Conservation (phyloP, 2,888 invertebrate species). For the Amphipyra berbera region DNA sequence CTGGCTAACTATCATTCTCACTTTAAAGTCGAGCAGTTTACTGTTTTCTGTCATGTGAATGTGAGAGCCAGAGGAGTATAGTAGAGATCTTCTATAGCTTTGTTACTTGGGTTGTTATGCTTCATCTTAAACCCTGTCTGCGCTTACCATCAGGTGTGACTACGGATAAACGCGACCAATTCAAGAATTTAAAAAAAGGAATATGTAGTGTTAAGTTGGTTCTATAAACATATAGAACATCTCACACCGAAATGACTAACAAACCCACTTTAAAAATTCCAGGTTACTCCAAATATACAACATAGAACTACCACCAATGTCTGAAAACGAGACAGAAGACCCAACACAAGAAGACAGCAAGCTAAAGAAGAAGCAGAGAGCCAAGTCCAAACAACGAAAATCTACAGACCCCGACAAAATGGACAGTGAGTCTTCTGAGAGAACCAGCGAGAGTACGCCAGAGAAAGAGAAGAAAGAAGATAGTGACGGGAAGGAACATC, state of each 20-base stretch:
- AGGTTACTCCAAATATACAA: conserved; percentile 94
- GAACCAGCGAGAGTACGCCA: conserved; percentile 77
- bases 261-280: conserved; percentile 37
- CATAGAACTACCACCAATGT: conserved; percentile 91
- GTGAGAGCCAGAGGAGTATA: no score
- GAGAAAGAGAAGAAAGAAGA: conserved; percentile 74
- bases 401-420: conserved; percentile 78
- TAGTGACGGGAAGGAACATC: conserved; percentile 58
- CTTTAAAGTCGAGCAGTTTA: no score
- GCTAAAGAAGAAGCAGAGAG: conserved; percentile 81
- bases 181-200: no score
- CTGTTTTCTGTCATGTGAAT: no score
- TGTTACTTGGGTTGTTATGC: no score
- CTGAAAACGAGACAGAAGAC: conserved; percentile 85
- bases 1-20: no score
- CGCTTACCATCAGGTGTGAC: no score
- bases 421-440: conserved; percentile 77
- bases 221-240: no score
- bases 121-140: no score
- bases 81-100: no score
- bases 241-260: neutral
- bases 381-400: conserved; percentile 82
- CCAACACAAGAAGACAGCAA: conserved; percentile 73
- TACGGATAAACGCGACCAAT: no score
- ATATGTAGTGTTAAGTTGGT: no score